A percentile compares a stretch with the other conserved stretches of the same genome.
phyloP scores from a whole-genome alignment of 2,797 vertebrate genomes.

The Paramormyrops hopkinsi region DNA sequence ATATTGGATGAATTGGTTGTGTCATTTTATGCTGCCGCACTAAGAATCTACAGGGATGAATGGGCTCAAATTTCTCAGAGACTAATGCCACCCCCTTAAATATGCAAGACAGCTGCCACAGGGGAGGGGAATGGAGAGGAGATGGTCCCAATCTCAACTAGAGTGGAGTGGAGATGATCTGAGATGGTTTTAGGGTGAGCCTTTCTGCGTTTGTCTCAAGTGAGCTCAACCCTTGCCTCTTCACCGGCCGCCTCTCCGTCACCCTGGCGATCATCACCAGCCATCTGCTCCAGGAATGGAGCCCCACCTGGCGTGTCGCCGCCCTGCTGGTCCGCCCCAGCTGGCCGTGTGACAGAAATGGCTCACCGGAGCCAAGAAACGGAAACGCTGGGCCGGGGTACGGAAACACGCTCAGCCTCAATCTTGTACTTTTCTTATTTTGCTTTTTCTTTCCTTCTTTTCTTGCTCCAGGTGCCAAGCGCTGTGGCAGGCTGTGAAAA shows the following conservation, averaged over 20 bases:
- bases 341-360: slow-evolving; percentile 43
- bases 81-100: neutral
- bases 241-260: neutral
- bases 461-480: slow-evolving; percentile 16
- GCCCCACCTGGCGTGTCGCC: neutral
- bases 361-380: slow-evolving; percentile 37
- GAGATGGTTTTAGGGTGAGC: neutral
- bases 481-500: neutral
- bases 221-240: neutral
- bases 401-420: slow-evolving; percentile 21
- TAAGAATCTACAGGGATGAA: neutral
- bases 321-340: slow-evolving; percentile 37
- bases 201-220: neutral
- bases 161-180: neutral
- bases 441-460: slow-evolving; percentile 6
- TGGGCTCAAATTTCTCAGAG: neutral
- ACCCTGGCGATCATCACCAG: neutral
- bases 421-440: slow-evolving; percentile 16
- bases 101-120: neutral
- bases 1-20: neutral
- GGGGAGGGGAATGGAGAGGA: neutral
- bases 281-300: slow-evolving; percentile 47
- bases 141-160: neutral
- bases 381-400: slow-evolving; percentile 37
- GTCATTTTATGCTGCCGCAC: neutral